These are phyloP conservation scores for Sphenopsis melanotis DNA, from an alignment of 2,797 vertebrate genomes.

Conservation along the genomic window DNA sequence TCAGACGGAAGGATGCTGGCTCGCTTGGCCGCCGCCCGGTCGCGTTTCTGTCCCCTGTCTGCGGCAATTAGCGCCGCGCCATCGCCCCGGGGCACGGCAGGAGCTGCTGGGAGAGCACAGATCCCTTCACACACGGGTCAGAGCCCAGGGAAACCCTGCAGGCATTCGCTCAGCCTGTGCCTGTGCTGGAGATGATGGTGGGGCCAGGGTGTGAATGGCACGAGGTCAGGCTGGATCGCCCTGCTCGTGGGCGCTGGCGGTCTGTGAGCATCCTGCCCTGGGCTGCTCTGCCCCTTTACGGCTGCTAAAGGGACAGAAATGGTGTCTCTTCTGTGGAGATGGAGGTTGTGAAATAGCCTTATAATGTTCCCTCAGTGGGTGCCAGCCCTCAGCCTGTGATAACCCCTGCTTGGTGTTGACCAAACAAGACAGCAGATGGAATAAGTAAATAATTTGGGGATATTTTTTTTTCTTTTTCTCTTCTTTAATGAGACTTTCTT, in stretches of 20 bases:
- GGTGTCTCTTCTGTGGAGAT: neutral
- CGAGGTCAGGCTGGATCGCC: neutral
- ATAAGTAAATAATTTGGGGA: neutral
- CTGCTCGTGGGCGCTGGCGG: no score
- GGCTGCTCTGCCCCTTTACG: neutral
- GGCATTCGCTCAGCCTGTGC: accelerated
- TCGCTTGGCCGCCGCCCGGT: neutral
- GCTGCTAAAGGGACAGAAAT: neutral
- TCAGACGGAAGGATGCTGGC: neutral
- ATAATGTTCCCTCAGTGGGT: neutral
- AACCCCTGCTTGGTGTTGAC: constrained; percentile 9
- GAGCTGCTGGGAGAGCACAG: neutral
- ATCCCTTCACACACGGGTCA: neutral
- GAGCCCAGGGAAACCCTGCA: neutral
- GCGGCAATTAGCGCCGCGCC: neutral
- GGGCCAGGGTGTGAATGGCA: neutral
- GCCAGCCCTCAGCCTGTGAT: neutral
- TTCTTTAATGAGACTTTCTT: constrained; percentile 21
- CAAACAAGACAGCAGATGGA: constrained; percentile 27
- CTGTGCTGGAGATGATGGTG: neutral
- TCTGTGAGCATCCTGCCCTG: neutral
- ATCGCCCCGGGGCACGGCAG: neutral
- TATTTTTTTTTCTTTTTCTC: neutral
- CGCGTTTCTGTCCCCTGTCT: neutral
- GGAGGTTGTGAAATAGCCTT: constrained; percentile 34